Evolutionary conservation across 2,797 vertebrate genomes (phyloP), one percentile per base, ranked within the genome.

Genomic region (Enteromius trimaculatus): DNA sequence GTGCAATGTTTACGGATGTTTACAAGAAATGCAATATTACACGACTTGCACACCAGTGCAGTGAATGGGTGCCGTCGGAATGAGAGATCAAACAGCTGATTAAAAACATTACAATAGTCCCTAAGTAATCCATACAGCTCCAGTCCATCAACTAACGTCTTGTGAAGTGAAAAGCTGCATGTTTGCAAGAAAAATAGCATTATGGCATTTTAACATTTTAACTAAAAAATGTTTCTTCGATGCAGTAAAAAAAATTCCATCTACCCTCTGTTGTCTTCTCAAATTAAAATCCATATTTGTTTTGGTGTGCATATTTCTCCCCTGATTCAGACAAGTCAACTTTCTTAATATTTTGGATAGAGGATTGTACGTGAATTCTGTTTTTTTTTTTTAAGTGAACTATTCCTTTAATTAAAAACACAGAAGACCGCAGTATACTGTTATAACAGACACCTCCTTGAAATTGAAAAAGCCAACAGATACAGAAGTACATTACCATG

Each of bases 401-500:
- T 29, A 62, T 29, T 7, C 26, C 2, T 62, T 62, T 29, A 53
- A 66, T 75, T 51, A n/a, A 37, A 72, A 64, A 49, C 19, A 81
- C 68, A 31, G 16, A 39, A 19, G 42, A 65, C 42, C 23, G 53
- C n/a, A 16, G 16, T 29, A 23, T 70, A 53, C 5, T 21, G 14
- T n/a, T 49, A 60, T 19, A 64, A 74, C 69, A 64, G 55, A 74
- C 42, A 49, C 55, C 79, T 81, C 55, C 42, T 31, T 14, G 44
- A 68, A 51, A 80, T 39, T 31, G 39, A 82, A 74, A 76, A 76
- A 75, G 65, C 64, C 37, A 86, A 79, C 53, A 77, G 47, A 86
- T 23, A 70, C 47, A 79, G 75, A 26, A 42, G 23, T 85, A 79
- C 77, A 85, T 86, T 84, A 80, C 47, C 66, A 68, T 81, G 66